Percentiles rank a stretch among this genome's conserved stretches.
Evolutionary conservation across 1,140 invertebrate species (phyloP).

Genomic region (Saccostrea cuccullata): DNA sequence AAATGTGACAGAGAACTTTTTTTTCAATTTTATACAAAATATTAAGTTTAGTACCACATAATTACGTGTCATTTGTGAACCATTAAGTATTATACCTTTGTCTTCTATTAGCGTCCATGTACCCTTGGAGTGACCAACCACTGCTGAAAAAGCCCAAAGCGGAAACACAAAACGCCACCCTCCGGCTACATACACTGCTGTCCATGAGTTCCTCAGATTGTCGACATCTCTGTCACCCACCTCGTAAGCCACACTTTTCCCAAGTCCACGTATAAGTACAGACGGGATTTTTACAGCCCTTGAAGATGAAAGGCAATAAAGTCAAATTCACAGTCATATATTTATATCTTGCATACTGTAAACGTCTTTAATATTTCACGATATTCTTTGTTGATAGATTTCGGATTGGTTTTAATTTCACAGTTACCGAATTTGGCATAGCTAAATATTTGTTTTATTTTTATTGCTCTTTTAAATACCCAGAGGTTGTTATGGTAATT

Average conservation of each 20-base stretch:
- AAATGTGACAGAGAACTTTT: neutral
- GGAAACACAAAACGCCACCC: conserved; percentile 68
- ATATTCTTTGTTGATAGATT: too few relatives aligned
- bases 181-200: conserved; percentile 65
- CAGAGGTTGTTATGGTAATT: too few relatives aligned
- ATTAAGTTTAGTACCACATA: too few relatives aligned
- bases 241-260: conserved; percentile 97
- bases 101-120: conserved; percentile 52
- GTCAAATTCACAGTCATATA: too few relatives aligned
- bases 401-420: too few relatives aligned
- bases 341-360: too few relatives aligned
- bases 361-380: too few relatives aligned
- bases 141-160: conserved; percentile 60
- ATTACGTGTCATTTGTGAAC: too few relatives aligned
- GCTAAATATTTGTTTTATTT: too few relatives aligned
- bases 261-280: conserved; percentile 98
- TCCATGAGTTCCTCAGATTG: conserved; percentile 81
- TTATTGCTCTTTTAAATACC: too few relatives aligned
- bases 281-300: conserved; percentile 98
- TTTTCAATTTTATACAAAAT: too few relatives aligned
- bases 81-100: conserved; percentile 38
- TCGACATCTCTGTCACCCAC: conserved; percentile 95
- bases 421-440: too few relatives aligned
- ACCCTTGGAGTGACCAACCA: conserved; percentile 55
- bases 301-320: conserved; percentile 45